These are phyloP conservation scores for Ranitomeya variabilis DNA, from an alignment of 2,113 vertebrate genomes.

Conservation along the genomic window DNA sequence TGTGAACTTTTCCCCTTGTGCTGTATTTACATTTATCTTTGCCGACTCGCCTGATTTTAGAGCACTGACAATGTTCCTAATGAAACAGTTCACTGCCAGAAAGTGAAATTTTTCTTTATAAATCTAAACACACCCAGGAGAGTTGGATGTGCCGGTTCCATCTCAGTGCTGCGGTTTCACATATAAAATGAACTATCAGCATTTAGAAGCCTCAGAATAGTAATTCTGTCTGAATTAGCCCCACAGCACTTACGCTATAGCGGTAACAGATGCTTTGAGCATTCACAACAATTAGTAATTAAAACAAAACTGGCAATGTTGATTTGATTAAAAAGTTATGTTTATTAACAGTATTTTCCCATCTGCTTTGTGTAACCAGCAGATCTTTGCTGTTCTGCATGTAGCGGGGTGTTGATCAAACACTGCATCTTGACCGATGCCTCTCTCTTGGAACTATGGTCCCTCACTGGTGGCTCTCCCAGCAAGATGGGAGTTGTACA, in stretches of 20 bases:
- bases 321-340: constrained; percentile 64
- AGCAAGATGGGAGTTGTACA: background rate
- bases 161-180: constrained; percentile 35
- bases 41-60: constrained; percentile 17
- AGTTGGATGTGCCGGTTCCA: constrained; percentile 27
- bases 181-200: constrained; percentile 39
- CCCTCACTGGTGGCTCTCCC: no score
- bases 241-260: background rate
- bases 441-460: background rate
- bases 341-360: constrained; percentile 61
- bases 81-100: constrained; percentile 30
- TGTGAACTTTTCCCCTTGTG: constrained; percentile 42
- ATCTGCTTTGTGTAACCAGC: constrained; percentile 64
- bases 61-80: constrained; percentile 41
- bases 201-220: constrained; percentile 40
- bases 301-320: constrained; percentile 62
- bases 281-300: constrained; percentile 62
- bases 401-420: background rate
- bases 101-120: constrained; percentile 22
- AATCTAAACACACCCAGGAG: constrained; percentile 40
- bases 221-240: constrained; percentile 34
- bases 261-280: constrained; percentile 57
- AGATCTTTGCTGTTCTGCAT: constrained; percentile 59
- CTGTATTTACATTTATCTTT: constrained; percentile 48
- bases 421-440: background rate